These are phyloP conservation scores for Agonopterix alstromeriana DNA, from an alignment of 2,888 invertebrate genomes.

Conservation along the genomic window DNA sequence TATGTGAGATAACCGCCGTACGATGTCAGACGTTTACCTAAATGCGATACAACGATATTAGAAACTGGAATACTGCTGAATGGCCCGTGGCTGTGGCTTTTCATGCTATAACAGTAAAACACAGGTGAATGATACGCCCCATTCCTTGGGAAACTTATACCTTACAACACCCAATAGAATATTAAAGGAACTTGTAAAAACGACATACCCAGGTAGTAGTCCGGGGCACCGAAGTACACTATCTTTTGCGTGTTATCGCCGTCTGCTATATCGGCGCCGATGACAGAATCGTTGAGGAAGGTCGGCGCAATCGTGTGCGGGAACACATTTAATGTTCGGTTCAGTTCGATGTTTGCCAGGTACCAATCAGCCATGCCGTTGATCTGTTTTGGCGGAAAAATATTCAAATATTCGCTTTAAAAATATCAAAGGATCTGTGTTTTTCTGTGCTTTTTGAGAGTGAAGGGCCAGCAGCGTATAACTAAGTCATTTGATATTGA, in stretches of 20 bases:
- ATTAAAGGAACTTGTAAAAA: background rate
- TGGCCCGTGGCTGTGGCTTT: no score
- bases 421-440: no score
- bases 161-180: background rate
- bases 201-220: slow-evolving; percentile 79
- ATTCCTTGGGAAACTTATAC: no score
- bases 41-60: background rate
- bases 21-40: slow-evolving; percentile 88
- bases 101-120: no score
- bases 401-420: no score
- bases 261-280: slow-evolving; percentile 68
- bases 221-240: slow-evolving; percentile 87
- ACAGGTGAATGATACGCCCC: no score
- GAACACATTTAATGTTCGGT: slow-evolving; percentile 51
- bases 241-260: slow-evolving; percentile 59
- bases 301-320: slow-evolving; percentile 38
- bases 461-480: no score
- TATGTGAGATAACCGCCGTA: slow-evolving; percentile 93
- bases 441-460: no score
- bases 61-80: no score
- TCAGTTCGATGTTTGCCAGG: slow-evolving; percentile 72
- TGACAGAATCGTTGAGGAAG: slow-evolving; percentile 59
- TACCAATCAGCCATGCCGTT: slow-evolving; percentile 82
- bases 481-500: no score
- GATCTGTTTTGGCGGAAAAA: slow-evolving; percentile 44